Base-by-base conservation (phyloP, 2,888 invertebrate species). In the Nysson spinosus region DNA sequence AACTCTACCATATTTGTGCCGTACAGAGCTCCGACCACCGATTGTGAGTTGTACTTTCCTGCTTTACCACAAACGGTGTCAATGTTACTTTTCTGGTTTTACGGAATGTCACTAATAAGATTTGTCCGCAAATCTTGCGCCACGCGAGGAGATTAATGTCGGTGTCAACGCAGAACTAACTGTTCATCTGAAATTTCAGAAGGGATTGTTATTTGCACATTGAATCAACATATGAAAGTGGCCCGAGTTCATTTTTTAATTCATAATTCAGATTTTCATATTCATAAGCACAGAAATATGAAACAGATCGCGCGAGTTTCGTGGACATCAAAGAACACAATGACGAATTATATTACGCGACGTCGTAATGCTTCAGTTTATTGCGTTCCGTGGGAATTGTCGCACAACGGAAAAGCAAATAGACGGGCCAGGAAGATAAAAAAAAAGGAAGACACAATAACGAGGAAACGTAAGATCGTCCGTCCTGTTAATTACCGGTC, bases 391-490 rank as follows among this genome's bases (percentile, higher is more conserved):
- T 70, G 72, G 37, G 76, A 68, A 60, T 14, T 26, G 6, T 4
- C 17, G 1, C 17, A 72, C 62, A 71, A 64, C 52, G 35, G 19
- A 22, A 24, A 3, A 30, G 44, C 20, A 4, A 50, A 46, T 43
- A 43, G 49, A 24, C 34, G 11, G 44, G 37, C 12, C 49, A 19
- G 20, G 16, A 19, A 44, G 22, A 32, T 30, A 19, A 20, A 40
- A 46, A 26, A 66, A 61, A 54, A 62, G 30, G 14, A 5, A 17
- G 54, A 28, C 24, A 73, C 73, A 73, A 73, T 69, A 73, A 69
- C 70, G 35, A 73, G 69, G 69, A 72, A 72, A 73, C 35, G 37
- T 32, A 52, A 57, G 42, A 63, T 34, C 47, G 44, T 42, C 51
- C 20, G 26, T 32, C 39, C 28, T 4, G 30, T 37, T 73, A 72